Percentiles rank a stretch among this genome's conserved stretches.
Evolutionary conservation across 2,888 invertebrate species (phyloP).

Genomic region (Lacanobia wlatinum): DNA sequence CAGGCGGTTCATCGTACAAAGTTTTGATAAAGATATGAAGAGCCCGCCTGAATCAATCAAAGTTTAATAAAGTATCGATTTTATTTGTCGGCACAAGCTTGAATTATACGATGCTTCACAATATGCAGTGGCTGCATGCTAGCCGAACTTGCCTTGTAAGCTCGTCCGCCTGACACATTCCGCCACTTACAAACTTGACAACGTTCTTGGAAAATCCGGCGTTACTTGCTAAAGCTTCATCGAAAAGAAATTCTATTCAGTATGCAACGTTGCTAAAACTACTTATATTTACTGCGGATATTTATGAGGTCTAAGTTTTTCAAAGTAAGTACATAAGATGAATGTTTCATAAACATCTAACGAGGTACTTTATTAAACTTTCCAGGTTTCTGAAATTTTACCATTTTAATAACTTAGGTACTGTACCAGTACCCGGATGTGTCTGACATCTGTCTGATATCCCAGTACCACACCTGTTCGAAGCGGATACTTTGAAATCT

Average conservation of each 20-base stretch:
- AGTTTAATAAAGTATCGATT: conserved; percentile 5
- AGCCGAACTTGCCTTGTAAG: conserved; percentile 5
- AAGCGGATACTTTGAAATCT: neutral
- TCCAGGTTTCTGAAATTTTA: neutral
- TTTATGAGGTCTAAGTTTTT: conserved; percentile 2
- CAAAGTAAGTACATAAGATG: neutral
- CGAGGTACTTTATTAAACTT: neutral
- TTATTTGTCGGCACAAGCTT: neutral
- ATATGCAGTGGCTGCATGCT: conserved; percentile 3
- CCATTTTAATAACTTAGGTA: neutral
- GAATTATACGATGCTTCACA: neutral
- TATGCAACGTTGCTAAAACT: neutral
- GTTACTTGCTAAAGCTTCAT: conserved; percentile 8
- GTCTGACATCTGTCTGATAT: neutral
- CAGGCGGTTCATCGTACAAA: neutral
- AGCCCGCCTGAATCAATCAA: conserved; percentile 6
- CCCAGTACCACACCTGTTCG: neutral
- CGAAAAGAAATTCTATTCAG: neutral
- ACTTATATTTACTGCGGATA: neutral
- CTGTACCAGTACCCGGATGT: too few relatives aligned
- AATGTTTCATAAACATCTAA: conserved; percentile 1
- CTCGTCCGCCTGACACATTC: neutral
- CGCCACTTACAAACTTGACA: conserved; percentile 19
- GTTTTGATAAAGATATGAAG: neutral
- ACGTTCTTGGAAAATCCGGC: conserved; percentile 8